These are phyloP conservation scores for Rutpela maculata DNA, from an alignment of 2,888 invertebrate genomes.

Conservation along the genomic window DNA sequence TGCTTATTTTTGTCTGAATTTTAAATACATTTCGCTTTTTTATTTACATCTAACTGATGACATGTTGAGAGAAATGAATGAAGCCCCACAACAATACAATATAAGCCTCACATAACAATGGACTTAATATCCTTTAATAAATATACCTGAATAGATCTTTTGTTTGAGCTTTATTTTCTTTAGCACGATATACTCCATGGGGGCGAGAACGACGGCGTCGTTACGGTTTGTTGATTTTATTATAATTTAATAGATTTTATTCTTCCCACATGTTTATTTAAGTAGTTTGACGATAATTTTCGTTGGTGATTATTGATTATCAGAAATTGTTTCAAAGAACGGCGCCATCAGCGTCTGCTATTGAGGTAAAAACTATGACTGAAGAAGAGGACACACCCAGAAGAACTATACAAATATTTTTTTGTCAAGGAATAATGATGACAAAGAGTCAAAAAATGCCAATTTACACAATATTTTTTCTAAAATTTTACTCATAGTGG, in stretches of 20 bases:
- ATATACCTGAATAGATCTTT: slow-evolving; percentile 29
- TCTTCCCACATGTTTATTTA: neutral
- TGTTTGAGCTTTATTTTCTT: slow-evolving; percentile 24
- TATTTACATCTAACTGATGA: slow-evolving; percentile 29
- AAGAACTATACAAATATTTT: too few species aligned
- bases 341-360: too few species aligned
- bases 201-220: slow-evolving; percentile 2
- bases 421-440: too few species aligned
- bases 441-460: too few species aligned
- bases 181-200: neutral
- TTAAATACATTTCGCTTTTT: slow-evolving; percentile 15
- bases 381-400: too few species aligned
- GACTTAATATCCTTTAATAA: slow-evolving; percentile 28
- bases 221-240: neutral
- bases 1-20: neutral
- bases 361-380: too few species aligned
- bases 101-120: slow-evolving; percentile 24
- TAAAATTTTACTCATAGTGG: too few species aligned
- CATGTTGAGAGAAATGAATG: slow-evolving; percentile 16
- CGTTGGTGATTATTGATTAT: neutral
- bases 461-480: too few species aligned
- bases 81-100: slow-evolving; percentile 15
- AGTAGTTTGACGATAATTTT: neutral
- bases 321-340: too few species aligned
- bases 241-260: neutral